Conservation (phyloP, 2,797 vertebrate genomes). For the Tapirus indicus region DNA sequence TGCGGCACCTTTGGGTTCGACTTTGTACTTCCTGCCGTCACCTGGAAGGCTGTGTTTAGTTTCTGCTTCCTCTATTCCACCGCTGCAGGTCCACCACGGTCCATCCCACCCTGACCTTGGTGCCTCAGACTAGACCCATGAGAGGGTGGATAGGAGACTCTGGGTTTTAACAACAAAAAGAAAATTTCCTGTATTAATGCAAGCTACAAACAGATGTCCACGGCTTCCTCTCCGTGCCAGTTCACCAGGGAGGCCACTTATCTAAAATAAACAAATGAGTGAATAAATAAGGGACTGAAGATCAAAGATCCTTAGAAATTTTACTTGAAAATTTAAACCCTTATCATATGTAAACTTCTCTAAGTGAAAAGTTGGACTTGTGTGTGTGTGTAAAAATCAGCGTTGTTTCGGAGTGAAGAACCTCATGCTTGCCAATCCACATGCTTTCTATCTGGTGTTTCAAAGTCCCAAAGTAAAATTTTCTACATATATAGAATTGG, state of each 20-base stretch:
- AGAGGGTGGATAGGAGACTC: background rate
- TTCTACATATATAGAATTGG: background rate
- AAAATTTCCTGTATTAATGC: background rate
- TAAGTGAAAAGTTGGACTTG: background rate
- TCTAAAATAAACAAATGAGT: background rate
- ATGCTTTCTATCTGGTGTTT: background rate
- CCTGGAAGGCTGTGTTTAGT: background rate
- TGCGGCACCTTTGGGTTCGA: background rate
- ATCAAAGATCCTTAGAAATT: background rate
- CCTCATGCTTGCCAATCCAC: background rate
- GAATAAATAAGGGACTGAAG: background rate
- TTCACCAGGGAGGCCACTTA: background rate
- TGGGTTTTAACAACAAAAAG: background rate
- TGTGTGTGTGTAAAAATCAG: background rate
- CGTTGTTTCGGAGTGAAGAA: background rate
- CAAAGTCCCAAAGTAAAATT: background rate
- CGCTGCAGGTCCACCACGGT: too few relatives aligned
- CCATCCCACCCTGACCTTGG: background rate
- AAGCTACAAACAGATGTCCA: background rate
- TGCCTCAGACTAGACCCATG: background rate
- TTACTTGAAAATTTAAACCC: constrained; percentile 10
- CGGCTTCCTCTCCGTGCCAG: background rate
- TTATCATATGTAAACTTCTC: background rate
- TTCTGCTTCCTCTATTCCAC: background rate
- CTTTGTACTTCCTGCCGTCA: background rate